These are phyloP conservation scores for Zeuzera pyrina DNA, from an alignment of 2,888 invertebrate genomes.

Conservation along the genomic window DNA sequence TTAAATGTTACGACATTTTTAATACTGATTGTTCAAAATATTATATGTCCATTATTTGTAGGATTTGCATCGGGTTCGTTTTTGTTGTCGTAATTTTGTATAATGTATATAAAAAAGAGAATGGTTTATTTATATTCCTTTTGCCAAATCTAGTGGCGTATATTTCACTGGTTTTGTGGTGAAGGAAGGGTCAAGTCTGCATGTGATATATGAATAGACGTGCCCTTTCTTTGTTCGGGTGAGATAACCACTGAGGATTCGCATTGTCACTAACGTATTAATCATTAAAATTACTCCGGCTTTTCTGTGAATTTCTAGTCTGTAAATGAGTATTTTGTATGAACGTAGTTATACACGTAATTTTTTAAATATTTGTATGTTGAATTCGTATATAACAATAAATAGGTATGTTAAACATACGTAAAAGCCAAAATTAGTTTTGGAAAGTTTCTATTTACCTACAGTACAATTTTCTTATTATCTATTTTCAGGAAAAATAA, in stretches of 20 bases:
- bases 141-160: background rate
- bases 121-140: background rate
- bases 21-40: background rate
- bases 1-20: background rate
- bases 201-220: slow-evolving; percentile 58
- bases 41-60: background rate
- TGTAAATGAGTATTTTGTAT: no score
- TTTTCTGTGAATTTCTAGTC: no score
- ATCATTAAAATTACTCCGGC: slow-evolving; percentile 37
- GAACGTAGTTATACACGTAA: no score
- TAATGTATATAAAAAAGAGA: background rate
- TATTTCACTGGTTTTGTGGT: slow-evolving; percentile 4
- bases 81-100: background rate
- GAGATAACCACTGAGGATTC: slow-evolving; percentile 41
- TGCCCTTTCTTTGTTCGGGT: slow-evolving; percentile 49
- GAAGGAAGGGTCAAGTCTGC: slow-evolving; percentile 61
- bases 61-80: background rate
- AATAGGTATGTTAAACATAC: no score
- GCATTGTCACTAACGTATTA: slow-evolving; percentile 53
- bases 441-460: no score
- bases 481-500: no score
- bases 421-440: no score
- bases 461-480: no score
- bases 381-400: no score
- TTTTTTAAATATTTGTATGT: no score